Evolutionary conservation across 2,113 vertebrate species (phyloP), one percentile per base, ranked within the genome.

Genomic region (Phylloscopus trochiloides): DNA sequence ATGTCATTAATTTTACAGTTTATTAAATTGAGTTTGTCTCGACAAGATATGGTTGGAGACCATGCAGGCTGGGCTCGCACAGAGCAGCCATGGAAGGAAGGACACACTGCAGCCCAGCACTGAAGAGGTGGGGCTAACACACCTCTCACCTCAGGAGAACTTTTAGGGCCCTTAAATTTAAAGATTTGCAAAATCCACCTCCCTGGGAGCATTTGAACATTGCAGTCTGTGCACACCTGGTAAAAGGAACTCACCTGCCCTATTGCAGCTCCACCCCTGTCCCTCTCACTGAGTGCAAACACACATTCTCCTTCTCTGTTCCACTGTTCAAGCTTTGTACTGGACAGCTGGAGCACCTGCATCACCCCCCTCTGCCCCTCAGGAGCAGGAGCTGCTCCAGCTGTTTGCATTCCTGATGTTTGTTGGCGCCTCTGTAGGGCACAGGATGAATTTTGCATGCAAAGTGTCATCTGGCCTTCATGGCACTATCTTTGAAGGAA

Each of bases 361-460:
- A 25, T 25, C 45, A 17, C 6, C 50, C 72, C 6, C 6, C 26
- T 24, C 14, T 34, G 24, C 34, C 9, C 68, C 45, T 1, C 0
- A 1, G 73, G 15, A 73, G 31, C 72, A n/a, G 24, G 59, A 61
- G 31, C 45, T 73, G 29, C 72, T 61, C 40, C 40, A 38, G 36
- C 58, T 77, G 0, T 77, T 16, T 7, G 16, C 28, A 14, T 42
- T 54, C 3, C 1, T 38, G 70, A 20, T 9, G 13, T 52, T 14
- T 81, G 26, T 2, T 70, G 68, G 54, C 51, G 50, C n/a, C 55
- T 70, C 59, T 31, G 25, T 8, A 57, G 29, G 72, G 16, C 54
- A 80, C 43, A 26, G 50, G 21, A n/a, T 34, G 16, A 70, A 58
- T 90, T 96, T 71, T 47, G 8, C 22, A 45, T 12, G 18, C 1